phyloP scores from a whole-genome alignment of 2,888 invertebrate genomes.

The Sycophila texana region DNA sequence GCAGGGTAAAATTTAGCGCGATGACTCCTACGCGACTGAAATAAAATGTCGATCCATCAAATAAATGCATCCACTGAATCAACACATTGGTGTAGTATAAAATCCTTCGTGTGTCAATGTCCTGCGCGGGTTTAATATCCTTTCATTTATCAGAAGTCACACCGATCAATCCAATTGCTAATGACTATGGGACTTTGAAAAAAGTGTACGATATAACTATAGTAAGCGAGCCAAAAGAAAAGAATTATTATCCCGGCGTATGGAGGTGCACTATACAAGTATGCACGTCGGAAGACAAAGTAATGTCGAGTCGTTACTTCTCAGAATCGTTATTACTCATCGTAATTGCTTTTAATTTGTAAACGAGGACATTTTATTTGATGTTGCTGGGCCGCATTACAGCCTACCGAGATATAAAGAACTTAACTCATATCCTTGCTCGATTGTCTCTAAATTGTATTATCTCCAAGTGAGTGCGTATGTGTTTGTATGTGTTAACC shows the following conservation, averaged over 20 bases:
- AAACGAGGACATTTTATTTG: constrained; percentile 62
- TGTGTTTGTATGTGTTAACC: not conserved
- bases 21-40: too few relatives aligned
- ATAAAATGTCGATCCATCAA: too few relatives aligned
- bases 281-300: constrained; percentile 43
- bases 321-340: constrained; percentile 60
- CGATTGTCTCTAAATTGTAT: too few relatives aligned
- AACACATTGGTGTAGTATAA: too few relatives aligned
- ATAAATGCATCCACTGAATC: too few relatives aligned
- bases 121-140: not conserved
- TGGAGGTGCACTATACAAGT: not conserved
- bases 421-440: not conserved
- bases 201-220: not conserved
- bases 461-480: not conserved
- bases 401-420: constrained; percentile 46
- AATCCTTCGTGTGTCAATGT: not conserved
- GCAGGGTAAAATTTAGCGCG: too few relatives aligned
- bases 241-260: constrained; percentile 1
- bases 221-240: not conserved
- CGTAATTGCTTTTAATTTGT: constrained; percentile 66
- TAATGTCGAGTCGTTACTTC: constrained; percentile 57
- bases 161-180: constrained; percentile 6
- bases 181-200: not conserved
- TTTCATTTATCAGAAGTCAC: constrained; percentile 15
- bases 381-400: constrained; percentile 25